Base-by-base conservation (phyloP, 1,140 invertebrate genomes). In the Drosophila nigromelanica region DNA sequence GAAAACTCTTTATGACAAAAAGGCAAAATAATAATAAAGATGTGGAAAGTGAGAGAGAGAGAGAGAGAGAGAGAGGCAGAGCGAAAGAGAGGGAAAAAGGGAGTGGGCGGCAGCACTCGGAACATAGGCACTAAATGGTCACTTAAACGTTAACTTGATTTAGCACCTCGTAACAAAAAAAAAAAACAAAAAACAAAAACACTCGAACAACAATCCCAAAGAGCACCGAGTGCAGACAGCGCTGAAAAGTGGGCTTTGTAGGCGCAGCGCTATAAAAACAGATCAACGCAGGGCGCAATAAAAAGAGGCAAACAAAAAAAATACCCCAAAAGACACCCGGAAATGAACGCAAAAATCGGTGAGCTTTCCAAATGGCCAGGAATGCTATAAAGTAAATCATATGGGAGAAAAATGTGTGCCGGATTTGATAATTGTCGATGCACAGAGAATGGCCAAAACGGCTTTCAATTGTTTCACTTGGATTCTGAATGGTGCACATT, bases 101-200 rank as follows among this genome's bases (percentile, higher is more conserved):
- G 18, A 8, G 15, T 12, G 52, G 54, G 50, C 18, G 39, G 30
- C 35, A 47, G 55, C 54, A 47, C 7, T 8, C 33, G 7, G 33
- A 48, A 14, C 73, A 63, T 76, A 89, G 82, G 83, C 82, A 82
- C 82, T 86, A 86, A 86, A 86, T 83, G 82, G 82, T 79, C 82
- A 82, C 83, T 87, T 87, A 89, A 87, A 76, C 69, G 83, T 89
- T 87, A 89, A 87, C 82, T 87, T 87, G 82, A 87, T 89, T 87
- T 87, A 87, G 82, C 82, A 87, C 82, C 78, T 87, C 82, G 83
- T 87, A 79, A 87, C 76, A 54, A 30, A 74, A 51, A 42, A 10
- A 45, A 40, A 18, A 24, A 37, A 24, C 60, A 48, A 45, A 58
- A 48, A 43, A 52, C 35, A 14, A 47, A 8, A 47, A 8, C 21